Evolutionary conservation across 2,888 invertebrate species (phyloP).

Genomic region (Cantharis rustica): DNA sequence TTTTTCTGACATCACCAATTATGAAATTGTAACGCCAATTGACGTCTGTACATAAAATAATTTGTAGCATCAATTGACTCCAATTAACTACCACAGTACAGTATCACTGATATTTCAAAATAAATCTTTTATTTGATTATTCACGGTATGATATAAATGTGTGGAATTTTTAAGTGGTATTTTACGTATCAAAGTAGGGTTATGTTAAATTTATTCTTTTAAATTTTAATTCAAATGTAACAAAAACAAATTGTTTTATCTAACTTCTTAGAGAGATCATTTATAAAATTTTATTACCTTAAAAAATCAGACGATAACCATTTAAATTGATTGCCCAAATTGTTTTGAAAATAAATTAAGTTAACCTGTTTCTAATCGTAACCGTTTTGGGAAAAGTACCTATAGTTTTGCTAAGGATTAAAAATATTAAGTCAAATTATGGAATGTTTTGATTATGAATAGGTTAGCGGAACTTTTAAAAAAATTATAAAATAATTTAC

Average conservation of each 20-base stretch:
- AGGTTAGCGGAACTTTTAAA: no score
- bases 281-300: no score
- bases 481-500: no score
- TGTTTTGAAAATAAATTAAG: not conserved
- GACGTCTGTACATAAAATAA: constrained; percentile 4
- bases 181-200: not conserved
- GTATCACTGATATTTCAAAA: constrained; percentile 3
- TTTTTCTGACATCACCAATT: constrained; percentile 5
- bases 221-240: not conserved
- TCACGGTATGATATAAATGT: not conserved
- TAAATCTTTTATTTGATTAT: constrained; percentile 2
- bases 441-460: no score
- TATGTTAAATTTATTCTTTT: not conserved
- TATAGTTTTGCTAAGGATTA: no score
- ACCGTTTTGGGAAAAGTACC: no score
- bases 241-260: not conserved
- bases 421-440: no score
- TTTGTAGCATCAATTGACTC: constrained; percentile 3
- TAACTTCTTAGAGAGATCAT: no score
- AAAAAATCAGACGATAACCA: no score
- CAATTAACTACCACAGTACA: not conserved
- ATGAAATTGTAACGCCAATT: constrained; percentile 4
- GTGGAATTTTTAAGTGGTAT: not conserved
- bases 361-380: not conserved
- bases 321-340: not conserved